Evolutionary conservation across 1,140 invertebrate species (phyloP).

Genomic region (Nixonia krombeini): DNA sequence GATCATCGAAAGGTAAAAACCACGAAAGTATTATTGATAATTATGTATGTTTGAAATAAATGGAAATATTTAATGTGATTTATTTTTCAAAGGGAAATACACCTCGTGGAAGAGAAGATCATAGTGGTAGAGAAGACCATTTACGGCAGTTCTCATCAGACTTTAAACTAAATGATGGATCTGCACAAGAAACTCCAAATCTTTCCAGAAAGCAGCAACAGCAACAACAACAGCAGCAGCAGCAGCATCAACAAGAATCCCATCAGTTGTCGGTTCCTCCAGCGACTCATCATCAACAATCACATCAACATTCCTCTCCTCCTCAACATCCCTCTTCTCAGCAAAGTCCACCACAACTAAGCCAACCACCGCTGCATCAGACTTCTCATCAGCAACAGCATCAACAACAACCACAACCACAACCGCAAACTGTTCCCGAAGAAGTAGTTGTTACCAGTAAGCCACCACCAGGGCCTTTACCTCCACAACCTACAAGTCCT

Average conservation of each 20-base stretch:
- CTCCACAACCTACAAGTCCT: conserved; percentile 57
- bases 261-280: conserved; percentile 46
- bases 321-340: conserved; percentile 49
- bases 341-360: conserved; percentile 44
- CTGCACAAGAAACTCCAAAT: conserved; percentile 54
- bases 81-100: too few species aligned
- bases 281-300: conserved; percentile 54
- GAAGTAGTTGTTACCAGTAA: conserved; percentile 62
- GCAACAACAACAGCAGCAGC: conserved; percentile 56
- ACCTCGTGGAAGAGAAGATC: conserved; percentile 72
- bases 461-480: conserved; percentile 58
- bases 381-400: conserved; percentile 51
- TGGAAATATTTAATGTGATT: too few species aligned
- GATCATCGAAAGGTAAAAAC: conserved; percentile 64
- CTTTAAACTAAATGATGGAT: conserved; percentile 73
- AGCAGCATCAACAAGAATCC: conserved; percentile 57
- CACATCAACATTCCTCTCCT: conserved; percentile 62
- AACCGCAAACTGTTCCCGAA: conserved; percentile 51
- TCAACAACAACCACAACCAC: conserved; percentile 43
- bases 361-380: conserved; percentile 38
- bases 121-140: conserved; percentile 64
- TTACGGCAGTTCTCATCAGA: conserved; percentile 75
- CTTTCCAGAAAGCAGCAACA: conserved; percentile 58
- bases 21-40: too few species aligned
- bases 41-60: too few species aligned